Conservation (phyloP, 2,113 vertebrate species). For the Peromyscus californicus region DNA sequence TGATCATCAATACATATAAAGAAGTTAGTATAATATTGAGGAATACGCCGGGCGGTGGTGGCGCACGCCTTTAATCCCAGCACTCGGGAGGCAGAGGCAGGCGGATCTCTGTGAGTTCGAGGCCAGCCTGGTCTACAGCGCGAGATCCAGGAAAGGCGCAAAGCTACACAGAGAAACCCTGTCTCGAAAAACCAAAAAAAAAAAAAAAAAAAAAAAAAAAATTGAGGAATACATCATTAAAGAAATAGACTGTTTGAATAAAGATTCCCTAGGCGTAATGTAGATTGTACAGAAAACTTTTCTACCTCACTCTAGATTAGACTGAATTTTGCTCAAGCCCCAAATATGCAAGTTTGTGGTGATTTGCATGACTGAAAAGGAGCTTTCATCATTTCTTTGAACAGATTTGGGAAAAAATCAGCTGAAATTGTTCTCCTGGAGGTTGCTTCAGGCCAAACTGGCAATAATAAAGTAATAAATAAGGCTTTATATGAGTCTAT, state of each 20-base stretch:
- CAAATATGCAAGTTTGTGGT: constrained; percentile 32
- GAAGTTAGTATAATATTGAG: neutral
- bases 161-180: too few relatives aligned
- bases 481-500: constrained; percentile 62
- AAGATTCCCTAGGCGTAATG: neutral
- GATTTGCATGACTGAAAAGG: constrained; percentile 62
- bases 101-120: too few relatives aligned
- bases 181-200: too few relatives aligned
- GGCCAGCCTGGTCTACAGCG: too few relatives aligned
- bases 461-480: constrained; percentile 77
- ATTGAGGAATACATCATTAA: neutral
- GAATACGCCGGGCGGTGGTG: too few relatives aligned
- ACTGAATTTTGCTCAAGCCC: constrained; percentile 62
- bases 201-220: too few relatives aligned
- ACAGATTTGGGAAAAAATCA: constrained; percentile 22
- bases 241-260: neutral
- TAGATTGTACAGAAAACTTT: constrained; percentile 5
- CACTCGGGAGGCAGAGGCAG: too few relatives aligned
- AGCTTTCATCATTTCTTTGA: constrained; percentile 69
- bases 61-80: too few relatives aligned
- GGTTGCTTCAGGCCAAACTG: constrained; percentile 70
- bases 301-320: neutral
- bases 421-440: constrained; percentile 70
- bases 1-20: neutral
- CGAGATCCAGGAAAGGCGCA: too few relatives aligned